Percentiles rank a stretch among this genome's conserved stretches.
Evolutionary conservation across 2,113 vertebrate species (phyloP).

Genomic region (Pagrus major): DNA sequence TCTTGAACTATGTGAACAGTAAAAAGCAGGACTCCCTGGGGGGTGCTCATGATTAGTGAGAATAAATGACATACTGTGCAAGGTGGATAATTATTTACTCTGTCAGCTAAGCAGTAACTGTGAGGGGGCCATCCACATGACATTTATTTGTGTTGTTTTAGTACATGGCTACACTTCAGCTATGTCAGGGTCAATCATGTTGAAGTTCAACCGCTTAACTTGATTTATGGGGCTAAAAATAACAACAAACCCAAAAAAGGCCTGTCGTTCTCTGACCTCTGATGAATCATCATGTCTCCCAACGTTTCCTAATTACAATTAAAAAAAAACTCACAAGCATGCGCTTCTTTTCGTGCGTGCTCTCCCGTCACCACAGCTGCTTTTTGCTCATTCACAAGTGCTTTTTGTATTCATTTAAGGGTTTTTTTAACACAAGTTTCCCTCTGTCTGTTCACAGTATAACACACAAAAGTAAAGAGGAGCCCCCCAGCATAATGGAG

Average conservation of each 20-base stretch:
- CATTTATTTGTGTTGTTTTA: neutral
- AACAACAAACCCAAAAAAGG: neutral
- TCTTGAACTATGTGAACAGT: neutral
- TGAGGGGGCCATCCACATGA: neutral
- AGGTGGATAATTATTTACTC: neutral
- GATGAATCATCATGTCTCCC: neutral
- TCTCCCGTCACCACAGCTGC: neutral
- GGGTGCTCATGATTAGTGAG: neutral
- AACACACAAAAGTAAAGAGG: neutral
- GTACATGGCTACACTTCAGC: neutral
- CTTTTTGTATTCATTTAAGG: neutral
- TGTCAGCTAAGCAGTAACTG: neutral
- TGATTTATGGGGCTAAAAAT: constrained; percentile 36
- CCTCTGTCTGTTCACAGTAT: neutral
- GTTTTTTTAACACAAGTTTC: neutral
- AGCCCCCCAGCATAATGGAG: neutral
- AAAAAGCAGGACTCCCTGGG: neutral
- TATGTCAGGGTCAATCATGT: constrained; percentile 2
- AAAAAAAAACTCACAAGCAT: neutral
- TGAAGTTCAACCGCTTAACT: constrained; percentile 17
- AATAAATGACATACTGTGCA: neutral
- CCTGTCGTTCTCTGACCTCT: neutral
- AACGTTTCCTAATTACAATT: neutral
- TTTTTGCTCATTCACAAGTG: neutral
- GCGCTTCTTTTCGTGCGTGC: too few species aligned